Conservation (phyloP, 2,888 invertebrate genomes). For the Vesta saturnalis region DNA sequence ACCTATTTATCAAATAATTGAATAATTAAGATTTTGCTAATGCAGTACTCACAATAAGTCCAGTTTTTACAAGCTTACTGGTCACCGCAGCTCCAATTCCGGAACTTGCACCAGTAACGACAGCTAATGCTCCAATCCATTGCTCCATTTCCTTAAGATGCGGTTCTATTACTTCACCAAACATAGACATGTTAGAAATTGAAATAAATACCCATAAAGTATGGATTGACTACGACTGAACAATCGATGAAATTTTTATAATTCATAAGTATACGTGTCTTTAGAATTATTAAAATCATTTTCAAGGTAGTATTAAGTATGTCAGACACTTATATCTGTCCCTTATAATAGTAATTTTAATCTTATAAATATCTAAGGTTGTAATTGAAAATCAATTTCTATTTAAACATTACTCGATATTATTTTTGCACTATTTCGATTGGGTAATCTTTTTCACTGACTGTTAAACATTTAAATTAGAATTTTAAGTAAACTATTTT, state of each 20-base stretch:
- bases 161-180: constrained; percentile 29
- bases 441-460: too few species aligned
- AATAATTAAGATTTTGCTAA: background rate
- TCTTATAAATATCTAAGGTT: too few species aligned
- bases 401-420: too few species aligned
- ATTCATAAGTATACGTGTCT: background rate
- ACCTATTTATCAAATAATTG: constrained; percentile 19
- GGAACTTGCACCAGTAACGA: constrained; percentile 27
- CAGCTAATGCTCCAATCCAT: constrained; percentile 32
- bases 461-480: too few species aligned
- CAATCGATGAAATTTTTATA: too few species aligned
- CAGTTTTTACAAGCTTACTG: constrained; percentile 25
- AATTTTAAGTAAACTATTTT: too few species aligned
- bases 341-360: too few species aligned
- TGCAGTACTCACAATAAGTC: constrained; percentile 24
- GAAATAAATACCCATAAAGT: background rate
- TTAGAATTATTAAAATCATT: background rate
- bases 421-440: too few species aligned
- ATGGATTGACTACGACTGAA: too few species aligned
- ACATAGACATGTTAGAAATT: constrained; percentile 13
- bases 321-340: too few species aligned
- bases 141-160: constrained; percentile 32
- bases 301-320: constrained; percentile 4
- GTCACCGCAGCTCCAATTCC: constrained; percentile 27
- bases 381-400: too few species aligned